Percentiles rank a stretch among this genome's conserved stretches.
Conservation (phyloP, 2,797 vertebrate species). For the Manis pentadactyla region DNA sequence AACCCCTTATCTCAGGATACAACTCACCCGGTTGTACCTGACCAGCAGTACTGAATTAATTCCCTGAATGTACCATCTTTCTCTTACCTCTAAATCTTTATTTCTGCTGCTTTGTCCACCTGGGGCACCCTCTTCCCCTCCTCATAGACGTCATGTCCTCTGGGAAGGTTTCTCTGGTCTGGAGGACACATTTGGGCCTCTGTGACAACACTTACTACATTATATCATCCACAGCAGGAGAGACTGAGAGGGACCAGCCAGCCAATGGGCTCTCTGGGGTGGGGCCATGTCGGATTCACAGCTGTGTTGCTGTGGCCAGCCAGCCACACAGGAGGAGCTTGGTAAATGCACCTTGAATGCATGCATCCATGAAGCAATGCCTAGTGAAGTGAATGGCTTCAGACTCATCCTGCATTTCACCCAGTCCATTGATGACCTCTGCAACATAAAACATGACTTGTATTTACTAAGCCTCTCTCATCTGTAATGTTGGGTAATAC, state of each 20-base stretch:
- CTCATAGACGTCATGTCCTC: background rate
- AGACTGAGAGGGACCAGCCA: background rate
- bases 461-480: conserved; percentile 4
- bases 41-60: background rate
- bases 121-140: background rate
- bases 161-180: background rate
- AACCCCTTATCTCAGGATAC: background rate
- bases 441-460: background rate
- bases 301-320: background rate
- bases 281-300: background rate
- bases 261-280: background rate
- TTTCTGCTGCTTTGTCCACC: background rate
- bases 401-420: background rate
- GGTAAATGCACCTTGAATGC: background rate
- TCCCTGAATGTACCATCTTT: background rate
- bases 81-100: background rate
- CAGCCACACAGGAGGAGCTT: background rate
- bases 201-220: background rate
- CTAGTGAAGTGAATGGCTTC: background rate
- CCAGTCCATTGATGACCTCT: background rate
- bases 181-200: background rate
- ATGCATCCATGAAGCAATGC: background rate
- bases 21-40: background rate
- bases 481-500: background rate
- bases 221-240: background rate